These are phyloP conservation scores for Nycticorax nycticorax DNA, from an alignment of 2,113 vertebrate genomes.

Conservation along the genomic window DNA sequence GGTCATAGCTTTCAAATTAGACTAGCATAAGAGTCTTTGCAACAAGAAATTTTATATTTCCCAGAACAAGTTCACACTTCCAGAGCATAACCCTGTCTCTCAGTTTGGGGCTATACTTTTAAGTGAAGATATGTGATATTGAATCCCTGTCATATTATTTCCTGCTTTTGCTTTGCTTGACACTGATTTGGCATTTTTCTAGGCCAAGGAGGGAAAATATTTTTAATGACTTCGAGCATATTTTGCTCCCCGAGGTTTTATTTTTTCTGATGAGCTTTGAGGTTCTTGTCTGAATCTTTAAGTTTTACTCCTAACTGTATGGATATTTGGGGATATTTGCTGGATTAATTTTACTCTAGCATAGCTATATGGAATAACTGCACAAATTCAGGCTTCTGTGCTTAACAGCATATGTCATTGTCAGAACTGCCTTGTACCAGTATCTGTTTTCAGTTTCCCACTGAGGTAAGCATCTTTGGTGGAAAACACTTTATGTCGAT, in stretches of 20 bases:
- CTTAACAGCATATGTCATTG: neutral
- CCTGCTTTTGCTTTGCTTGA: neutral
- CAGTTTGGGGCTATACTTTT: neutral
- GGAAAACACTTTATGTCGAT: neutral
- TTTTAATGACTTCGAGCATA: slow-evolving; percentile 7
- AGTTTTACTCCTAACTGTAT: neutral
- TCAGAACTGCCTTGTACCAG: neutral
- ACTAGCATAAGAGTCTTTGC: neutral
- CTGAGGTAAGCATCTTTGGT: neutral
- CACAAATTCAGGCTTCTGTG: neutral
- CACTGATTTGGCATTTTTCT: neutral
- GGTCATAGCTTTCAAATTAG: neutral
- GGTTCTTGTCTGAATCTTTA: neutral
- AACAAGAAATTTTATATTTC: neutral
- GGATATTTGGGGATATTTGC: neutral
- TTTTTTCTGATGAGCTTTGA: neutral
- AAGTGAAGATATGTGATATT: neutral
- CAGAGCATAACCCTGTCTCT: neutral
- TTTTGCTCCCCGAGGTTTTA: neutral
- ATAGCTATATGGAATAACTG: neutral
- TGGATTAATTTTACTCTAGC: neutral
- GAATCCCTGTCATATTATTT: neutral
- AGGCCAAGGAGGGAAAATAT: neutral
- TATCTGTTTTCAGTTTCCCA: neutral
- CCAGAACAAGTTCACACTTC: neutral